A percentile compares a stretch with the other conserved stretches of the same genome.
These are phyloP conservation scores for Centropus bengalensis DNA, from an alignment of 2,113 vertebrate species.

Conservation along the genomic window DNA sequence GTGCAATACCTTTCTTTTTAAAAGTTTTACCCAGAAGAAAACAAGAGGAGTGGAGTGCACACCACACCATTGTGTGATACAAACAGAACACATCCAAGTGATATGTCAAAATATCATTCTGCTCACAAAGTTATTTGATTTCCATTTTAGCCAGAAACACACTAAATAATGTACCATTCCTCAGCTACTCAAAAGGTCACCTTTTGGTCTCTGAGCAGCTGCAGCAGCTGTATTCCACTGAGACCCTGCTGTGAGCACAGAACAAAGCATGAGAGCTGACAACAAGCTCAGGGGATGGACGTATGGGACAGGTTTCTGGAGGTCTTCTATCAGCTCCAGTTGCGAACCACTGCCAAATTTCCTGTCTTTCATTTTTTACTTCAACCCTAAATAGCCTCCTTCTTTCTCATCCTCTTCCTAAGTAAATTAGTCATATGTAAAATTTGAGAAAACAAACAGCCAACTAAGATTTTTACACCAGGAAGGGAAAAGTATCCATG, in stretches of 20 bases:
- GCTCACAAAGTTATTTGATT: not conserved
- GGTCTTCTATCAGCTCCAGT: not conserved
- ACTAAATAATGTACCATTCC: conserved; percentile 46
- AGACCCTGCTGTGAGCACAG: not conserved
- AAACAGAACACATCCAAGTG: not conserved
- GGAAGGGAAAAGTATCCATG: conserved; percentile 25
- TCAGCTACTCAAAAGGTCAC: conserved; percentile 14
- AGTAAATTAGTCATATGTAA: conserved; percentile 11
- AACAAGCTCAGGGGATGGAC: not conserved
- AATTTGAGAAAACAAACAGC: conserved; percentile 19
- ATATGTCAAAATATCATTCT: conserved; percentile 17
- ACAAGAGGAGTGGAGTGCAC: accelerated
- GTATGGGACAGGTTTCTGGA: not conserved
- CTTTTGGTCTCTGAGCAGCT: not conserved
- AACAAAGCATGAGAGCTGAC: not conserved
- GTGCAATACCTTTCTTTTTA: not conserved
- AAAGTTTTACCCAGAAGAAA: not conserved
- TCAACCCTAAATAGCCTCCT: not conserved
- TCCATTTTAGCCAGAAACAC: conserved; percentile 26
- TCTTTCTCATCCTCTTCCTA: not conserved
- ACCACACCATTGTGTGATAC: too few species aligned
- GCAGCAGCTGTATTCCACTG: not conserved
- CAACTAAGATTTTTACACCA: conserved; percentile 27
- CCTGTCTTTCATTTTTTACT: not conserved
- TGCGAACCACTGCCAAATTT: not conserved